Evolutionary conservation across 2,113 vertebrate species (phyloP), one percentile per base, ranked within the genome.

Genomic region (Barbus barbus): DNA sequence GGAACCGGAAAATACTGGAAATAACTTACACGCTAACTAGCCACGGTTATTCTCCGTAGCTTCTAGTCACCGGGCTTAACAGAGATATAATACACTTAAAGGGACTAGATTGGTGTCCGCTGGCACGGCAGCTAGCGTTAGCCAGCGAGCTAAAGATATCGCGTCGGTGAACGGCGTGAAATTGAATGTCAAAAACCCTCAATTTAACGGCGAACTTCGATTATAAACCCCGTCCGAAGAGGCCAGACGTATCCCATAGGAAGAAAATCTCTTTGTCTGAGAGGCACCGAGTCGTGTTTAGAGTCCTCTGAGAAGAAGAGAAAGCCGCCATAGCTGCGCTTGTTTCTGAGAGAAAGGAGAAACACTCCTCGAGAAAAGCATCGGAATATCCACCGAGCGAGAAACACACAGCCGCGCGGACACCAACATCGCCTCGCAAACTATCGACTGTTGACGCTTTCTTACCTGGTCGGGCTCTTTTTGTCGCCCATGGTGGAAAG

Each of bases 391-490:
- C 89, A 85, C 88, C 87, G 76, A 73, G 81, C 76, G 41, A 44
- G 81, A 73, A 12, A 44, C 8, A 12, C 2, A 77, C 77, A 24
- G 63, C 67, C 6, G 84, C 91, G 90, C 88, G 20, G 36, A 28
- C 20, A 26, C 13, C 28, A 0, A 76, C 86, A 88, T 69, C 89
- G 87, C 84, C 90, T 26, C 28, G 22, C 26, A 65, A 84, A 31
- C 6, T 86, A 65, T 71, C 36, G 36, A 75, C 84, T 56, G 13
- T 73, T 83, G 87, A 85, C 88, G 88, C 38, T 82, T 75, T 84
- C 28, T 95, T 96, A 98, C 97, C 97, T 97, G 94, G 94, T 97
- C 90, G 96, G 97, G 96, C 97, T 98, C 96, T 97, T 98, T 94
- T 97, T 97, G 95, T 97, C 97, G 93, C 97, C 97, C 97, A 98